Evolutionary conservation across 2,113 vertebrate genomes (phyloP).

Genomic region (Halichoerus grypus): DNA sequence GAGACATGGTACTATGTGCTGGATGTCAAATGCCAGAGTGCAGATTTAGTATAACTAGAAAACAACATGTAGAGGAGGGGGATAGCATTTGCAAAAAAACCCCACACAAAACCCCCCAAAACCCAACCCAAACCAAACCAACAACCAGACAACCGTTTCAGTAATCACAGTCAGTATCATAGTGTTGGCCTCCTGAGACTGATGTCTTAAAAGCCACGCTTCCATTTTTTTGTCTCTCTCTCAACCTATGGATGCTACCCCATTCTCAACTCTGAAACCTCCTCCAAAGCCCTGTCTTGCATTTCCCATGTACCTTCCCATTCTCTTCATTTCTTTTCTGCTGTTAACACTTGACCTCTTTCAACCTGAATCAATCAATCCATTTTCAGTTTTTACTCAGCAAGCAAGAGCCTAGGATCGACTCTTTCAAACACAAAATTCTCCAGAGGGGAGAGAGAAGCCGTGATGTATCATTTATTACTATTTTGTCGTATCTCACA

Average conservation of each 20-base stretch:
- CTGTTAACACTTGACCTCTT: background rate
- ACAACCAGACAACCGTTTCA: background rate
- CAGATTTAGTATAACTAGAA: background rate
- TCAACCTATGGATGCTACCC: no score
- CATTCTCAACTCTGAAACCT: background rate
- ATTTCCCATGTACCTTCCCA: background rate
- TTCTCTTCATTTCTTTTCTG: background rate
- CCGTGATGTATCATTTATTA: background rate
- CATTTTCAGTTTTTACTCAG: background rate
- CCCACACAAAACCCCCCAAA: background rate
- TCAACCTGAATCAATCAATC: background rate
- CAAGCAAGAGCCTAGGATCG: background rate
- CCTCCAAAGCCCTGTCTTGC: background rate
- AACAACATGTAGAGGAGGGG: background rate
- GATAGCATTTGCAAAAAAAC: background rate
- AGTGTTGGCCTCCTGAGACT: background rate
- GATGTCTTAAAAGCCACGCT: background rate
- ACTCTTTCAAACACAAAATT: background rate
- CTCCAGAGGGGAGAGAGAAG: background rate
- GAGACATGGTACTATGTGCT: background rate
- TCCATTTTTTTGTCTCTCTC: background rate
- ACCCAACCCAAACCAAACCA: background rate
- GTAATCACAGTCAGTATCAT: background rate
- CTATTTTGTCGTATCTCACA: background rate
- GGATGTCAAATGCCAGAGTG: background rate